Base-by-base conservation (phyloP, 2,888 invertebrate genomes). In the Bembecia ichneumoniformis region DNA sequence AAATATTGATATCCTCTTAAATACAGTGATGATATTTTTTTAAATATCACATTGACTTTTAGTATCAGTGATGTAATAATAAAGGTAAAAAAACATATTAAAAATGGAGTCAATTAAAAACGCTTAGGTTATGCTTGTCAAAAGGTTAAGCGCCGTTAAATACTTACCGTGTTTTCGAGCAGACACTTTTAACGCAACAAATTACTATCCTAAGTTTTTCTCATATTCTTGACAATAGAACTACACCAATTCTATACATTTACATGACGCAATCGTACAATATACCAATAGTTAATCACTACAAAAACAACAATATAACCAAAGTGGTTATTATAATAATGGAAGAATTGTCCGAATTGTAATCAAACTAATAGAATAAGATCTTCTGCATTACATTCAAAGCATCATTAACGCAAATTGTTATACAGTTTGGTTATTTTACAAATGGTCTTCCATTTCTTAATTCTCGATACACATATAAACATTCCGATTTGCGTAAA, bases 251-350 rank as follows among this genome's bases (percentile, higher is more conserved):
- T 61, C 69, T 75, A 73, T 74, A 74, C 71, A 68, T 76, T 81
- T 79, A 77, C 77, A 78, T 87, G 86, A 87, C 87, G 86, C 87
- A 87, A 87, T 87, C 86, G 77, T 60, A 72, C 63, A 74, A 81
- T 66, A 64, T 76, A 77, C 66, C 77, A 66, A 74, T 73, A 75
- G 71, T 74, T 75, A 65, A 68, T 46, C 70, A 70, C 68, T 65
- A 80, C 71, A 75, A 83, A 82, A 82, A 83, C 79, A 82, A 75
- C 71, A 74, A 75, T 77, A 80, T 80, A 80, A 79, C 77, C 77
- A 78, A 78, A 76, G 63, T 68, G 56, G 56, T 63, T 49, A 54
- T 36, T 56, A 60, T 62, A 66, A 64, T 63, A 62, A 55, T 51
- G 16, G 54, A 62, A 54, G 51, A 62, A 68, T 74, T 64, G 53